Conservation (phyloP, 1,140 invertebrate species). For the Brachionus calyciflorus region DNA sequence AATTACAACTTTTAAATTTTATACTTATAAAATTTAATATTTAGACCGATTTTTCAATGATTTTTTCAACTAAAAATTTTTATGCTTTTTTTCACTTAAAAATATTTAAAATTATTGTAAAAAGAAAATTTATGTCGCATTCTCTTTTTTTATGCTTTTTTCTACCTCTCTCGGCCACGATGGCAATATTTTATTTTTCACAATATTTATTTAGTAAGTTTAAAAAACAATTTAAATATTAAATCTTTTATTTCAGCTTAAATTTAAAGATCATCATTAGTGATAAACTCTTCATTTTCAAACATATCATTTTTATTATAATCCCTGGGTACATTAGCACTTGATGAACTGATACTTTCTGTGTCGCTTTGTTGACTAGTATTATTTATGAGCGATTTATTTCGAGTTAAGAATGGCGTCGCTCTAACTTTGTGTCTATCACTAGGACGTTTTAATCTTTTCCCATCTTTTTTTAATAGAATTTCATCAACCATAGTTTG, state of each 20-base stretch:
- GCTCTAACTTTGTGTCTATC: constrained; percentile 45
- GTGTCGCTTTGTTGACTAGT: not conserved
- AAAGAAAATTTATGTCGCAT: too few relatives aligned
- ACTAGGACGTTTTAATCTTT: constrained; percentile 53
- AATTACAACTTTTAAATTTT: too few relatives aligned
- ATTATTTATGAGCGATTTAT: constrained; percentile 14
- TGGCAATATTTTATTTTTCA: too few relatives aligned
- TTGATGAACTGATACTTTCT: not conserved
- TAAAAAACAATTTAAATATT: too few relatives aligned
- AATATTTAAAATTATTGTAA: not conserved
- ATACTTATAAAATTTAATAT: too few relatives aligned
- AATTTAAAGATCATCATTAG: constrained; percentile 32
- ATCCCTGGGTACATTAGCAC: not conserved
- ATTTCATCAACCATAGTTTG: constrained; percentile 92
- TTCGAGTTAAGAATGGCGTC: constrained; percentile 23
- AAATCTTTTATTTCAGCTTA: too few relatives aligned
- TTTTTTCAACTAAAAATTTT: too few relatives aligned
- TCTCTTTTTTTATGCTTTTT: not conserved
- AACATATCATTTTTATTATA: constrained; percentile 26
- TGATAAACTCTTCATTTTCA: constrained; percentile 45
- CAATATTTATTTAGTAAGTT: too few relatives aligned
- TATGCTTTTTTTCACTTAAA: not conserved
- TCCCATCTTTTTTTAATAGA: constrained; percentile 73
- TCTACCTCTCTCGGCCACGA: too few relatives aligned
- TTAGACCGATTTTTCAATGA: too few relatives aligned